phyloP scores from a whole-genome alignment of 2,113 vertebrate species.

The Echinops telfairi region DNA sequence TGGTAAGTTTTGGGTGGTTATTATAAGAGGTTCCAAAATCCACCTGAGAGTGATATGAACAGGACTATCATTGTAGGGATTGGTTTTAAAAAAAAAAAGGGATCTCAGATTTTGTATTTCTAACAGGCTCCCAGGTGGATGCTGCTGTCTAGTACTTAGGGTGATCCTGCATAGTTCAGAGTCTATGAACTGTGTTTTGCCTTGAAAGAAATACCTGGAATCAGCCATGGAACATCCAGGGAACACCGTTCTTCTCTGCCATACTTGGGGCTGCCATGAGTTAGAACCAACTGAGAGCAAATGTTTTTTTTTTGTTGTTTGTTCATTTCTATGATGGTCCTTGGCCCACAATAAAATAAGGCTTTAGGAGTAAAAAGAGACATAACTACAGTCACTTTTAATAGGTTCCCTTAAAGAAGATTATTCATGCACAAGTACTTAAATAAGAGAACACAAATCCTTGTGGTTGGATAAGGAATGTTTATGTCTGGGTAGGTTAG shows the following conservation, averaged over 20 bases:
- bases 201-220: not conserved
- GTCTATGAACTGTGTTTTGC: not conserved
- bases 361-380: not conserved
- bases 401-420: not conserved
- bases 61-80: not conserved
- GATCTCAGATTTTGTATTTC: not conserved
- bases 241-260: not conserved
- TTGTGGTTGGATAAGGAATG: not conserved
- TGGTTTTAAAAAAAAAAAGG: not conserved
- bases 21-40: not conserved
- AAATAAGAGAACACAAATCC: not conserved
- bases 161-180: not conserved
- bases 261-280: not conserved
- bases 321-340: not conserved
- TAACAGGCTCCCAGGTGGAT: not conserved
- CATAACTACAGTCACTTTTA: not conserved
- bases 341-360: not conserved
- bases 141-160: not conserved
- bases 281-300: not conserved
- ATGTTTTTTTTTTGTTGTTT: not conserved
- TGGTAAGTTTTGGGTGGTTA: not conserved
- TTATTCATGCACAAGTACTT: not conserved
- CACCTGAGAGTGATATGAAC: not conserved
- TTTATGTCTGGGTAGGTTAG: not conserved
- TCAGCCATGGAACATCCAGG: not conserved